phyloP scores from a whole-genome alignment of 2,797 vertebrate species.

The Rhinichthys osculus region DNA sequence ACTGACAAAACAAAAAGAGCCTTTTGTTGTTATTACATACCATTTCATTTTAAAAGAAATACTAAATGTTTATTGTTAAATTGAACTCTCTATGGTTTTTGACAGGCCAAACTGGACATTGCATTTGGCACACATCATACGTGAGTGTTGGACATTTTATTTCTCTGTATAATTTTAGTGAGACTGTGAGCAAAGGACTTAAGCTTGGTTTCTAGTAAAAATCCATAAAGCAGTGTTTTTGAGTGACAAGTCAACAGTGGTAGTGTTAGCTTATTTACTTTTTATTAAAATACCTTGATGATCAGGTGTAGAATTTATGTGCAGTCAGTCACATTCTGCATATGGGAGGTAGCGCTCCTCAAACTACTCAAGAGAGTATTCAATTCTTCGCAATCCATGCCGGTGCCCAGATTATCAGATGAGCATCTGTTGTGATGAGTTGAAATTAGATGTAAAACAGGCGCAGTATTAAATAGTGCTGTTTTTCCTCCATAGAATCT shows the following conservation, averaged over 20 bases:
- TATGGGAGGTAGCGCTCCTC: background rate
- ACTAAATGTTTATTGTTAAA: background rate
- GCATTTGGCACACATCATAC: conserved; percentile 98
- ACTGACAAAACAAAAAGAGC: background rate
- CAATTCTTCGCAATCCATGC: background rate
- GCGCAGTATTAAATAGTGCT: conserved; percentile 37
- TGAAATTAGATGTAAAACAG: conserved; percentile 48
- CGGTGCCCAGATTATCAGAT: background rate
- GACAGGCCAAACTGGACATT: conserved; percentile 95
- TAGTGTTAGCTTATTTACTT: background rate
- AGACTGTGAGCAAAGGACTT: background rate
- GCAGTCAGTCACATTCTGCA: background rate
- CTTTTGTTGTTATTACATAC: background rate
- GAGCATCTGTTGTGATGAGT: conserved; percentile 19
- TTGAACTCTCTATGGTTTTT: conserved; percentile 61
- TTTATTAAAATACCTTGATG: background rate
- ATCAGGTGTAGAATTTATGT: background rate
- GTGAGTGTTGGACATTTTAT: conserved; percentile 79
- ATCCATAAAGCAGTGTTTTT: background rate
- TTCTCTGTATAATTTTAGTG: background rate
- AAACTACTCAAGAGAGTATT: conserved; percentile 8
- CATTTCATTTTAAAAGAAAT: background rate
- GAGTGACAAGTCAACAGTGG: background rate
- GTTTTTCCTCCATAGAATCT: conserved; percentile 31
- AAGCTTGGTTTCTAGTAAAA: background rate